Conservation (phyloP, 1,140 invertebrate species). For the Aphaenogaster rudis region DNA sequence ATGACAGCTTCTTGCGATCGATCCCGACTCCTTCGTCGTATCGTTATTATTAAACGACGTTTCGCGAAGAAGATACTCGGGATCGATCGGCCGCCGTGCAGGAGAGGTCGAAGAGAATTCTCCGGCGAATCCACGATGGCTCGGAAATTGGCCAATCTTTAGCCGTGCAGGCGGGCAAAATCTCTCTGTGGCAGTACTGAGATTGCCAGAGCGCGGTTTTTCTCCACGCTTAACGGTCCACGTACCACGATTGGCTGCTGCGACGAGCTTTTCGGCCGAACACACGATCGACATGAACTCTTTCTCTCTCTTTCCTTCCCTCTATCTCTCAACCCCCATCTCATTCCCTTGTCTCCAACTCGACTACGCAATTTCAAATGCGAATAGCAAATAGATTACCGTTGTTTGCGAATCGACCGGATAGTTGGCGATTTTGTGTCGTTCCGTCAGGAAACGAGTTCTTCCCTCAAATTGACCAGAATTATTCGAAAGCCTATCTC, state of each 20-base stretch:
- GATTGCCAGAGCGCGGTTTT: constrained; percentile 62
- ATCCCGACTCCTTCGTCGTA: not conserved
- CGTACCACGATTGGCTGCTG: constrained; percentile 56
- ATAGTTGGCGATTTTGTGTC: constrained; percentile 72
- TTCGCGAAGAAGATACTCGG: constrained; percentile 39
- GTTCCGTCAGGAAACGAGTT: constrained; percentile 55
- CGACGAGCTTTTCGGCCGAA: constrained; percentile 59
- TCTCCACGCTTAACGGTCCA: constrained; percentile 61
- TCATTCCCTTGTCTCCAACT: not conserved
- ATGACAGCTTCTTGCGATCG: constrained; percentile 35
- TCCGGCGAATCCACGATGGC: constrained; percentile 49
- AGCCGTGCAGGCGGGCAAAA: constrained; percentile 49
- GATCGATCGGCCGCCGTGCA: constrained; percentile 37
- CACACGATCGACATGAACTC: constrained; percentile 25
- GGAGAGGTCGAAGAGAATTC: constrained; percentile 57
- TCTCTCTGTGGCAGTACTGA: constrained; percentile 59
- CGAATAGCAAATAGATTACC: constrained; percentile 57
- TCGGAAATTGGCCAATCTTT: constrained; percentile 65
- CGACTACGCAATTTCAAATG: constrained; percentile 23
- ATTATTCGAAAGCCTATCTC: constrained; percentile 16
- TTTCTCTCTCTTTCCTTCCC: constrained; percentile 20
- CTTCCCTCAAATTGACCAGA: constrained; percentile 1
- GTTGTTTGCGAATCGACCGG: constrained; percentile 46
- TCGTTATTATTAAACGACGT: constrained; percentile 54
- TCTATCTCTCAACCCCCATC: not conserved